Percentiles rank a stretch among this genome's conserved stretches.
Conservation (phyloP, 2,888 invertebrate genomes). For the Germaria angustata region DNA sequence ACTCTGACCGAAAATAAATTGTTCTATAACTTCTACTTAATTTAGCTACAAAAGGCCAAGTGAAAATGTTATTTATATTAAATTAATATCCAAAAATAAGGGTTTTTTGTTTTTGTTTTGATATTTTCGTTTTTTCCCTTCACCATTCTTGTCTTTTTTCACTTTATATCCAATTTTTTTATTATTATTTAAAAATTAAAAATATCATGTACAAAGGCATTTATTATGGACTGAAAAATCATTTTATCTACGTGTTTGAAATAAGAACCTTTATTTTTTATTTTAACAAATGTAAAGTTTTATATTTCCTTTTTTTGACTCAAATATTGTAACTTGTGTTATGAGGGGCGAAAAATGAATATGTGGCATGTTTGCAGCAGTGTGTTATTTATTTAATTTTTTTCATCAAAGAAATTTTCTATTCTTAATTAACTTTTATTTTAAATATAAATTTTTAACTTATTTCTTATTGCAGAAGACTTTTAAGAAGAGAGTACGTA, state of each 20-base stretch:
- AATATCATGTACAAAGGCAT: constrained; percentile 62
- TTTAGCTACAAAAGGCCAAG: too few species aligned
- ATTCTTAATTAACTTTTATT: background rate
- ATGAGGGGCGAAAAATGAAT: constrained; percentile 65
- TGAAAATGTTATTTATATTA: too few species aligned
- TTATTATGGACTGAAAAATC: constrained; percentile 34
- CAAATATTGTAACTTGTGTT: constrained; percentile 56
- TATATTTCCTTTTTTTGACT: background rate
- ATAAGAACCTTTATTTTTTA: background rate
- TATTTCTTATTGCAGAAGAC: background rate
- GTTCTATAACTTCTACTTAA: too few species aligned
- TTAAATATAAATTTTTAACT: background rate
- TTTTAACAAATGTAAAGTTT: too few species aligned
- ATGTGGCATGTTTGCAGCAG: constrained; percentile 62
- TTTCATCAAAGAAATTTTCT: constrained; percentile 5
- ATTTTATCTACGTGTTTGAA: constrained; percentile 36
- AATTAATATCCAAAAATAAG: too few species aligned
- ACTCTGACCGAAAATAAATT: too few species aligned
- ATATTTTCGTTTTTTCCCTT: too few species aligned
- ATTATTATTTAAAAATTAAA: background rate
- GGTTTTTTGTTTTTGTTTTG: constrained; percentile 8
- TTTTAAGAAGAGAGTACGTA: constrained; percentile 39
- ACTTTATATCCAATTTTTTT: too few species aligned
- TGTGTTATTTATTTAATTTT: constrained; percentile 43
- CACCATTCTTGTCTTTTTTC: background rate